Evolutionary conservation across 2,113 vertebrate species (phyloP), one percentile per base, ranked within the genome.

Genomic region (Casuarius casuarius): DNA sequence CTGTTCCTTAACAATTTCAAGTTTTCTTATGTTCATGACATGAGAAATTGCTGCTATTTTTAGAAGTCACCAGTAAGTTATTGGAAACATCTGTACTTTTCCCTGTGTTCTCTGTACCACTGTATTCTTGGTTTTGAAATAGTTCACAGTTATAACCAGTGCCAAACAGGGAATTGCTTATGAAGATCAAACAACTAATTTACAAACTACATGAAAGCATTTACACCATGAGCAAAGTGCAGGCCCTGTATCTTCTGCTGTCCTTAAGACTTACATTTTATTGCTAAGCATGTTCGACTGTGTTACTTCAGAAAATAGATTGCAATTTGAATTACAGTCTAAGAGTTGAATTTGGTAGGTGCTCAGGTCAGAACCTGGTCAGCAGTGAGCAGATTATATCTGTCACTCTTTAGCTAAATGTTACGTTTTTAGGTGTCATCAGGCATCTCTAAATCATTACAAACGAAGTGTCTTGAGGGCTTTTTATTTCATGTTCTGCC

Each of bases 231-330:
- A 70, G 70, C 72, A 73, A 96, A 94, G 68, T 87, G 85, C 90
- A 66, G 67, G 35, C 19, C 17, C 65, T 72, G 2, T 66, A 15
- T 96, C 83, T 96, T 89, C 73, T 92, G 26, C 58, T 95, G 84
- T 89, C 29, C 79, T 78, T 82, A 93, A 87, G 74, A 78, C 21
- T 10, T 80, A 49, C 20, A 42, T 96, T 96, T 95, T 94, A 68
- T 96, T 96, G 88, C 85, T 84, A 93, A 61, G 31, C 33, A 9
- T 89, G 78, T 92, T 95, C 82, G 94, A 80, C 85, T 85, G 17
- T 17, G 35, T 91, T 70, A 48, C 44, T 90, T 95, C 68, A 95
- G 91, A 56, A 97, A 97, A 81, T 63, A 79, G 23, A 54, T 77
- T 95, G 68, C 63, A 80, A 26, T 92, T 97, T 94, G 66, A 95